Conservation (phyloP, 2,797 vertebrate species). For the Alosa sapidissima region DNA sequence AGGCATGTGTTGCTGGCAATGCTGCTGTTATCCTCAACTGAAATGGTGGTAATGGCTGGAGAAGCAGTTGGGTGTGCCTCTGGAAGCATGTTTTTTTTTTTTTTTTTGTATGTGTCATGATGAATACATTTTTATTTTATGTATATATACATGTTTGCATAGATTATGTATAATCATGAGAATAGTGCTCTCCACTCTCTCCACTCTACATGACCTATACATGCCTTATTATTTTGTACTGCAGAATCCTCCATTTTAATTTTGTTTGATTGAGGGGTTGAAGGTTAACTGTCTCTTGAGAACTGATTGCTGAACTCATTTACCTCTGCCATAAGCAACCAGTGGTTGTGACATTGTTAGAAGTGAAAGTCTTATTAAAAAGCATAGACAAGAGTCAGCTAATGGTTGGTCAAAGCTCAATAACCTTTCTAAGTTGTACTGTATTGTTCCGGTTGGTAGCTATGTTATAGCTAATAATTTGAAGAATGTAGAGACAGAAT, state of each 20-base stretch:
- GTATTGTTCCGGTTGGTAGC: background rate
- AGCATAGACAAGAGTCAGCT: background rate
- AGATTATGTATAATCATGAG: no score
- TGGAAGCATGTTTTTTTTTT: background rate
- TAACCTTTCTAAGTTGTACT: background rate
- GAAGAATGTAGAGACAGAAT: background rate
- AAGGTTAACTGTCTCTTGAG: background rate
- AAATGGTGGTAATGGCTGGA: background rate
- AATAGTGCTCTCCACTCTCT: no score
- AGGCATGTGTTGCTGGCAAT: constrained; percentile 14
- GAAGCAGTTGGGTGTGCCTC: background rate
- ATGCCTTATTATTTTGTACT: background rate
- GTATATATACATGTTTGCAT: background rate
- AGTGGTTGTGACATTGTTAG: background rate
- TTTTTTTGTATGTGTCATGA: background rate
- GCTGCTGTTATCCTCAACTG: constrained; percentile 34
- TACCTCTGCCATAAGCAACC: background rate
- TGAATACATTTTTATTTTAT: background rate
- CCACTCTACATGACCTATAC: background rate
- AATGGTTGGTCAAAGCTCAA: background rate
- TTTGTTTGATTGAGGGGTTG: background rate
- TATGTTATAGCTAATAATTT: background rate
- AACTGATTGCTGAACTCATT: background rate
- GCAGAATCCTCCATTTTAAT: background rate
- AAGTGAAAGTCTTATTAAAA: background rate